phyloP scores from a whole-genome alignment of 2,113 vertebrate genomes.

The Fukomys damarensis region DNA sequence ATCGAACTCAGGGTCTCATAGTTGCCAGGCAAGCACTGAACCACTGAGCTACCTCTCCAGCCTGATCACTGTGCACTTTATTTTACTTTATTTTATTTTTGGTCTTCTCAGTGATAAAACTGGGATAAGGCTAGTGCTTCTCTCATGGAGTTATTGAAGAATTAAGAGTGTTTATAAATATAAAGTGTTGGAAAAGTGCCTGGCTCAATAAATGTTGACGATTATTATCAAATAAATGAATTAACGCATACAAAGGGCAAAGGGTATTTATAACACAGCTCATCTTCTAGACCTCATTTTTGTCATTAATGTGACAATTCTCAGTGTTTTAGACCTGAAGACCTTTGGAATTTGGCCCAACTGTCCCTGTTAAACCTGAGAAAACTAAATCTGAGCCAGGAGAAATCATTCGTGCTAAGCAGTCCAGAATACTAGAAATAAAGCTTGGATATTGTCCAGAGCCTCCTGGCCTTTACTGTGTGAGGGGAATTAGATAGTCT shows the following conservation, averaged over 20 bases:
- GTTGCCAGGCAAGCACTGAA: no score
- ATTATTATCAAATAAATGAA: slow-evolving; percentile 1
- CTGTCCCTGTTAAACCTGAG: not conserved
- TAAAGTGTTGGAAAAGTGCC: slow-evolving; percentile 5
- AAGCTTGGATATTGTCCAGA: not conserved
- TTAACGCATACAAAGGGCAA: not conserved
- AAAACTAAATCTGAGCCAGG: not conserved
- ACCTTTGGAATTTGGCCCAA: not conserved
- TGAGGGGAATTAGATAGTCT: not conserved
- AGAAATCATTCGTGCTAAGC: not conserved
- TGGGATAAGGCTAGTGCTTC: not conserved
- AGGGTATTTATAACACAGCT: not conserved
- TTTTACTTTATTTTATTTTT: not conserved
- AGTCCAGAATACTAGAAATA: not conserved
- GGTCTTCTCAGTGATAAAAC: not conserved
- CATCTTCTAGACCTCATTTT: not conserved
- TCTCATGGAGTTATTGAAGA: not conserved
- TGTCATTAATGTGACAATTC: not conserved
- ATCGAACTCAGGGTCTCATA: no score
- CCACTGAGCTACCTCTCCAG: no score
- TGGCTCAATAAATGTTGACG: not conserved
- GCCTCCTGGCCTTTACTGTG: not conserved
- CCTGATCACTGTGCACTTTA: not conserved
- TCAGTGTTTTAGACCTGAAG: slow-evolving; percentile 6
- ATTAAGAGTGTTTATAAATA: not conserved